Base-by-base conservation (phyloP, 2,888 invertebrate genomes). In the Muscina levida region DNA sequence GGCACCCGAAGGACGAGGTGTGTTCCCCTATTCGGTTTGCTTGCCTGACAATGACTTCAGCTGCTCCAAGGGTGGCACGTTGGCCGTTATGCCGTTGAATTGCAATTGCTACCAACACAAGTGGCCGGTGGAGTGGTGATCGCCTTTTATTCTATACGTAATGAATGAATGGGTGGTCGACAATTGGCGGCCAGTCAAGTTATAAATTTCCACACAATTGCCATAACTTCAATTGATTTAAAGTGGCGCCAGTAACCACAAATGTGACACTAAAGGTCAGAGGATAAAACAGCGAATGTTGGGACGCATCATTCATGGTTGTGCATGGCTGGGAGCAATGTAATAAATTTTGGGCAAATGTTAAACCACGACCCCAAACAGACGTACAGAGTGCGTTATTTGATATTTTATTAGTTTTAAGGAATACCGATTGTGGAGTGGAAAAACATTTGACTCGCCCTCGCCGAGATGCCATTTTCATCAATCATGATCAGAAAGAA, bases 181-280 rank as follows among this genome's bases (percentile, higher is more conserved):
- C 15, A 39, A 72, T 65, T 78, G 72, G 78, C 78, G 75, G 80
- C 74, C 78, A 72, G 71, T 66, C 84, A 82, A 84, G 82, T 77
- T 82, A 88, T 87, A 86, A 87, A 87, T 87, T 87, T 87, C 85
- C 87, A 86, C 85, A 86, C 86, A 86, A 86, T 84, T 84, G 85
- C 85, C 85, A 85, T 86, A 86, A 85, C 85, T 87, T 84, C 85
- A 87, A 88, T 88, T 88, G 88, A 88, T 88, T 88, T 88, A 88
- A 88, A 87, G 87, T 85, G 85, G 82, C 85, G 84, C 84, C 83
- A 77, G 79, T 76, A 84, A 86, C 88, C 88, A 83, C 88, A 86
- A 82, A 85, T 78, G 80, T 72, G 79, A 74, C 82, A 83, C 72
- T 70, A 75, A 72, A 75, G 77, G 77, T 77, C 77, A 77, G 62